Evolutionary conservation across 1,140 invertebrate species (phyloP).

Genomic region (Drosophila ohnishii): DNA sequence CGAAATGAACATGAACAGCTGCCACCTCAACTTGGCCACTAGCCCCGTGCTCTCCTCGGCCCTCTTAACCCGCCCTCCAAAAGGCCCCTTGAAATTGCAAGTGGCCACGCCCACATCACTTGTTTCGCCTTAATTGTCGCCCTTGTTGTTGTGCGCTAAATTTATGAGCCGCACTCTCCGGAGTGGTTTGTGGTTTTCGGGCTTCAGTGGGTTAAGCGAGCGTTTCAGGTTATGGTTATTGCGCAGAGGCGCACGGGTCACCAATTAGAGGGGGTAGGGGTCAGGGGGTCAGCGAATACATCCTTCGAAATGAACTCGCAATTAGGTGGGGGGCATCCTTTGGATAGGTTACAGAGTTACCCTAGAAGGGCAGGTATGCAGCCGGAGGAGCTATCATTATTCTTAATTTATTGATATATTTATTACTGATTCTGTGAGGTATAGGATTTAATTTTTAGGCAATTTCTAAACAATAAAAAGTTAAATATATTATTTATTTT

Average conservation of each 20-base stretch:
- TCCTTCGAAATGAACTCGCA: neutral
- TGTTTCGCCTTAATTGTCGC: slow-evolving; percentile 38
- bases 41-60: neutral
- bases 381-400: too few relatives aligned
- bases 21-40: slow-evolving; percentile 40
- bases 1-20: slow-evolving; percentile 66
- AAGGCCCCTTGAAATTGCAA: slow-evolving; percentile 50
- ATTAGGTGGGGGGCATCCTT: neutral
- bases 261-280: slow-evolving; percentile 49
- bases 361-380: neutral
- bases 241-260: slow-evolving; percentile 42
- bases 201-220: slow-evolving; percentile 26
- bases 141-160: slow-evolving; percentile 56
- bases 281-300: slow-evolving; percentile 2
- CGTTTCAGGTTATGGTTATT: slow-evolving; percentile 75
- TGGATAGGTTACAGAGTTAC: neutral
- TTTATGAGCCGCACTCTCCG: slow-evolving; percentile 71
- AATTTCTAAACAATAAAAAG: too few relatives aligned
- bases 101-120: slow-evolving; percentile 58
- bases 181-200: slow-evolving; percentile 32
- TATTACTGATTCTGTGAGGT: too few relatives aligned
- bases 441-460: too few relatives aligned
- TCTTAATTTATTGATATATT: neutral
- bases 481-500: too few relatives aligned
- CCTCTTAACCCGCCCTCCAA: neutral